Evolutionary conservation across 1,140 invertebrate genomes (phyloP), one percentile per base, ranked within the genome.

Genomic region (Aphidius ervi): DNA sequence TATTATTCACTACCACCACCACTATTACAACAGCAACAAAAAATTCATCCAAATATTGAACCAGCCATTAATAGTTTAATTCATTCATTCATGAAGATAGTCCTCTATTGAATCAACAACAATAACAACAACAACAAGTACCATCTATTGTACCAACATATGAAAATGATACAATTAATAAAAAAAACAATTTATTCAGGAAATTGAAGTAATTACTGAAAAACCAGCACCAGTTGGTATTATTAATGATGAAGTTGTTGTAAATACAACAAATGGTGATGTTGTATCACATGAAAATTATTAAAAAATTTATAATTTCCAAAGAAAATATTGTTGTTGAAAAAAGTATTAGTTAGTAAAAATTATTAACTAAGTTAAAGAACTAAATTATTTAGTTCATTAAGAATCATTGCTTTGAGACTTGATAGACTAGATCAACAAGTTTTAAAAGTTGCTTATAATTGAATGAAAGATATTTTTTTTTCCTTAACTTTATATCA

Each of bases 261-360:
- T 31, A 3, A 2, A 23, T 23, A 23, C 23, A 23, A 9, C 10
- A 9, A 6, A 23, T 23, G 6, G 5, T 23, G 56, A 64, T 3
- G 74, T 71, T 9, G 74, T 78, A 7, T 54, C 54, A 4, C 65
- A 59, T 5, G 77, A 81, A 9, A 31, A 31, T 31, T 72, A 70
- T 40, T 60, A 65, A 5, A 78, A 80, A 46, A 23, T 57, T 7
- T 76, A 80, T 46, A 57, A 53, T 6, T 65, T 68, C 23, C 20
- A 64, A 50, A 16, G 65, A 16, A 16, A 16, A 16, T 31, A n/a
- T 57, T 42, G 41, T 46, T 45, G 40, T 41, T 16, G 63, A 66
- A 50, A 55, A 67, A 9, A 72, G 75, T 56, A 1, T 16, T 16
- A 1, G 16, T 16, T 16, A 16, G 16, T 16, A 16, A 16, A 16